phyloP scores from a whole-genome alignment of 2,888 invertebrate genomes.

The Ophioninae sp. region DNA sequence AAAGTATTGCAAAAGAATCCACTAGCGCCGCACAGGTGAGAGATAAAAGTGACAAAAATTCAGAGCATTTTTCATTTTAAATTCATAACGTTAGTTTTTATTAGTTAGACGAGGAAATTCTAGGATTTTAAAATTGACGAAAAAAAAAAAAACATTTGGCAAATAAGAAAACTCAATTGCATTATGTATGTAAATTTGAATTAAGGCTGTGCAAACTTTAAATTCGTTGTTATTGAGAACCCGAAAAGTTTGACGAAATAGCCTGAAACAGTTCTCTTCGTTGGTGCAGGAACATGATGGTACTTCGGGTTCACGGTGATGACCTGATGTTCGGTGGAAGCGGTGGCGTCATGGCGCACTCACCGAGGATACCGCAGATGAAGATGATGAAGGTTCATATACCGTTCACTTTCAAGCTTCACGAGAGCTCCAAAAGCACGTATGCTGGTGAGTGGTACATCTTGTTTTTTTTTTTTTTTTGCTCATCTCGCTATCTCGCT shows the following conservation, averaged over 20 bases:
- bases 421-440: constrained; percentile 87
- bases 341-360: constrained; percentile 81
- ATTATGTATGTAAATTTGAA: too few species aligned
- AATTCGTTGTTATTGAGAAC: too few species aligned
- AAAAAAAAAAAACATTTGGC: too few species aligned
- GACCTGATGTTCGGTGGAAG: constrained; percentile 84
- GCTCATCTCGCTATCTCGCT: constrained; percentile 21
- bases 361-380: constrained; percentile 87
- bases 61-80: too few species aligned
- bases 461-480: constrained; percentile 15
- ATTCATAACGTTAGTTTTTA: too few species aligned
- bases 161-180: too few species aligned
- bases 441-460: constrained; percentile 84
- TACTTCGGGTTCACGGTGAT: constrained; percentile 88
- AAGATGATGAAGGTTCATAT: constrained; percentile 93
- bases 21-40: too few species aligned
- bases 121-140: too few species aligned
- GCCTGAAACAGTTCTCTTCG: constrained; percentile 57
- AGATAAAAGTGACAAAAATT: too few species aligned
- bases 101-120: too few species aligned
- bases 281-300: constrained; percentile 87
- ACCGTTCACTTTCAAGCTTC: constrained; percentile 90
- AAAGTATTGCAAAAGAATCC: too few species aligned
- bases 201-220: too few species aligned
- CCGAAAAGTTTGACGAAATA: constrained; percentile 16